Base-by-base conservation (phyloP, 2,797 vertebrate genomes). In the Tapirus indicus region DNA sequence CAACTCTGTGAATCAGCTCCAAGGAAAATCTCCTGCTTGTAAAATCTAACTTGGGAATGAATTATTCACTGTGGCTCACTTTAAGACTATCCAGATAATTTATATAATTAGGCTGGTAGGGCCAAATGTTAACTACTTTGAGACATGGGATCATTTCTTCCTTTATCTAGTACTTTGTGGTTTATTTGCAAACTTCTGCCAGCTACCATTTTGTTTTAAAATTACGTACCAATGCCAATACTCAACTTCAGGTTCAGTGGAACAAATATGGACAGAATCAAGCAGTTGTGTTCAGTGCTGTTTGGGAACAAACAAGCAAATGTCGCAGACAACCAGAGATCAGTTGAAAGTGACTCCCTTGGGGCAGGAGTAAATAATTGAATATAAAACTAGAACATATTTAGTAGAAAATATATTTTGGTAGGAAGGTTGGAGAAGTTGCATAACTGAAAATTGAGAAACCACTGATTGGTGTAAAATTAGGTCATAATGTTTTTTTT, bases 271-370 rank as follows among this genome's bases (percentile, higher is more conserved):
- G 25, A 54, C 5, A 58, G 64, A 88, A 13, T 56, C 6, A 75
- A 32, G 2, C 10, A 82, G 80, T 60, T 66, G 32, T 77, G 23
- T 23, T 56, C 32, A 87, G 90, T 60, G 2, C 23, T 69, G 5
- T 62, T 66, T 95, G 78, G 11, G 8, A 79, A 94, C 89, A 90
- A 94, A 82, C 6, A 58, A 86, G n/a, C 10, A 94, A 92, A 71
- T 90, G 8, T 49, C 88, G 47, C 27, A 94, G 58, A 52, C 44
- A 94, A 52, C 32, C 68, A 41, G 0, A 29, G 11, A 74, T 27
- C 4, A 41, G 1, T 72, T 78, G 10, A 92, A 87, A 66, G 17
- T 71, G 25, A 97, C 25, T 92, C 74, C 52, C 18, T n/a, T 82
- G n/a, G 32, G 38, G 11, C 27, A 82, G 14, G 11, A 75, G 27